phyloP scores from a whole-genome alignment of 2,797 vertebrate species.

The Malurus splendens region DNA sequence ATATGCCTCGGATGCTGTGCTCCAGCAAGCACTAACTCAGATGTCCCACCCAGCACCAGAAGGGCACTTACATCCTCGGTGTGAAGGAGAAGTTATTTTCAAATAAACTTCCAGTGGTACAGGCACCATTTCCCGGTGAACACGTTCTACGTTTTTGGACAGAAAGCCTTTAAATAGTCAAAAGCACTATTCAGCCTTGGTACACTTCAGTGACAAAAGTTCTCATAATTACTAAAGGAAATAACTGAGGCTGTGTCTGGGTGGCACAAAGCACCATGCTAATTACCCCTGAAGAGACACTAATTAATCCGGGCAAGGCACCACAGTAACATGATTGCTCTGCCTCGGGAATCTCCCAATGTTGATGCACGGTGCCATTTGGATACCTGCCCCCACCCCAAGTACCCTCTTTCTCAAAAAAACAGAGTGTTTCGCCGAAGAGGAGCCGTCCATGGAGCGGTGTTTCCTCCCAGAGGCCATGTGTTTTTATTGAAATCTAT shows the following conservation, averaged over 20 bases:
- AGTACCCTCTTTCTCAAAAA: neutral
- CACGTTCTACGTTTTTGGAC: neutral
- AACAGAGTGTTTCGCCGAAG: neutral
- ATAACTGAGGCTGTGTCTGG: neutral
- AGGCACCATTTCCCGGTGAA: neutral
- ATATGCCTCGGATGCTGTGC: neutral
- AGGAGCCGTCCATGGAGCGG: fast-evolving
- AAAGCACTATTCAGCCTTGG: neutral
- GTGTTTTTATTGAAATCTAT: neutral
- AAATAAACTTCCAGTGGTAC: neutral
- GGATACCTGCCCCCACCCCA: fast-evolving
- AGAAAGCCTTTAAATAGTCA: neutral
- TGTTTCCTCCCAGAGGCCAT: neutral
- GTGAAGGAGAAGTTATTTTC: neutral
- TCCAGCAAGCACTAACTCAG: neutral
- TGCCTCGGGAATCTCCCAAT: neutral
- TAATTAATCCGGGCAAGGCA: neutral
- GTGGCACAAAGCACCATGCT: neutral
- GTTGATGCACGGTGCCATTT: fast-evolving
- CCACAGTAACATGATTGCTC: neutral
- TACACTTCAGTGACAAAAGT: neutral
- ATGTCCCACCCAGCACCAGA: neutral
- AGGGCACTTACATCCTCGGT: neutral
- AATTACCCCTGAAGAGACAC: conserved; percentile 8
- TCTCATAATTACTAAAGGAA: neutral